Evolutionary conservation across 2,113 vertebrate species (phyloP).

Genomic region (Pelusios castaneus): DNA sequence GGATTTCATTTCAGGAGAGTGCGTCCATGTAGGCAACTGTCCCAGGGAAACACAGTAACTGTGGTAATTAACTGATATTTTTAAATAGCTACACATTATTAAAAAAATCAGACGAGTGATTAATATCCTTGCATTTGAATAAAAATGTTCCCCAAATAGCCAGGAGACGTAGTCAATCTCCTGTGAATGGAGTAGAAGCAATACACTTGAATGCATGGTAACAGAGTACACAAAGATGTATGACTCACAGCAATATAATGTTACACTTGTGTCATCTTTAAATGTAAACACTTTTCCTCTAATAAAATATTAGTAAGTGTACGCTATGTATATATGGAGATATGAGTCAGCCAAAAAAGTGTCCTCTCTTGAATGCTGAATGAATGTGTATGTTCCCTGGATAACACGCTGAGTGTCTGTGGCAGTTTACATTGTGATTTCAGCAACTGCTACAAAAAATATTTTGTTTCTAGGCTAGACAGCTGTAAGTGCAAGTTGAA

Average conservation of each 20-base stretch:
- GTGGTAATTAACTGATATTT: slow-evolving; percentile 9
- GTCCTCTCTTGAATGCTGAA: slow-evolving; percentile 62
- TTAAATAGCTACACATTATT: slow-evolving; percentile 7
- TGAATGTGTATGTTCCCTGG: slow-evolving; percentile 57
- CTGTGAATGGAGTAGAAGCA: slow-evolving; percentile 56
- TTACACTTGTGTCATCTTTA: slow-evolving; percentile 68
- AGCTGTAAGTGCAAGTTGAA: background rate
- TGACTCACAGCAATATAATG: slow-evolving; percentile 65
- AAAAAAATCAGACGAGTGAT: slow-evolving; percentile 4
- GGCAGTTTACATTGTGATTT: slow-evolving; percentile 54
- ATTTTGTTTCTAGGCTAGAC: slow-evolving; percentile 72
- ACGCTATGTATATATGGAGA: slow-evolving; percentile 25
- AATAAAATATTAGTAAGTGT: slow-evolving; percentile 47
- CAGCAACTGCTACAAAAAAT: slow-evolving; percentile 63
- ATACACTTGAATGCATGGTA: slow-evolving; percentile 54
- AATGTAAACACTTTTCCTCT: slow-evolving; percentile 61
- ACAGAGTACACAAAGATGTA: slow-evolving; percentile 64
- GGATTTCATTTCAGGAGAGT: background rate
- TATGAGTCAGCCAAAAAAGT: slow-evolving; percentile 59
- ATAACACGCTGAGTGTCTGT: slow-evolving; percentile 39
- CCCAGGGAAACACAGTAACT: background rate
- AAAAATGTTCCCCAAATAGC: slow-evolving; percentile 49
- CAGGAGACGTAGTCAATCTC: slow-evolving; percentile 63
- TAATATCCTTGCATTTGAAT: slow-evolving; percentile 24
- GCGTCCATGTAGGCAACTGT: background rate